Conservation (phyloP, 2,888 invertebrate species). For the Cryptocheilus praepositus region DNA sequence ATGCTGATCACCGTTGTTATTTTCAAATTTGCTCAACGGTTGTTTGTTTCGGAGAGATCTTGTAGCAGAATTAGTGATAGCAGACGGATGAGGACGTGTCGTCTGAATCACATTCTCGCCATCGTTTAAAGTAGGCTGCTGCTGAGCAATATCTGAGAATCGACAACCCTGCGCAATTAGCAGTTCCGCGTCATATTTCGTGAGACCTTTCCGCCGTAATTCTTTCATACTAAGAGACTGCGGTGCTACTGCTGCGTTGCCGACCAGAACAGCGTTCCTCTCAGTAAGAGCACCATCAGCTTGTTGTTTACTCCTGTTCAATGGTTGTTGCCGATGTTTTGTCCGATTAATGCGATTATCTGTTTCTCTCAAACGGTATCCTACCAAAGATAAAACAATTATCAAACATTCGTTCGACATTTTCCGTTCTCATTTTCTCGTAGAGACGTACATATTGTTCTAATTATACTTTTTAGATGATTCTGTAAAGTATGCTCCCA, state of each 20-base stretch:
- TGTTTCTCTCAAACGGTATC: constrained; percentile 94
- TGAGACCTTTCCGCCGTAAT: constrained; percentile 88
- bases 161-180: constrained; percentile 88
- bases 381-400: constrained; percentile 71
- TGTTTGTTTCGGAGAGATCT: constrained; percentile 72
- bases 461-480: background rate
- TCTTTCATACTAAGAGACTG: constrained; percentile 85
- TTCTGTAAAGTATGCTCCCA: background rate
- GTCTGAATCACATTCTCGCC: constrained; percentile 61
- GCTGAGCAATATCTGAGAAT: constrained; percentile 80
- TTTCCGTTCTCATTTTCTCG: no score
- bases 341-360: constrained; percentile 94
- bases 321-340: constrained; percentile 78
- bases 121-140: constrained; percentile 63
- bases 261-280: constrained; percentile 65
- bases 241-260: constrained; percentile 78
- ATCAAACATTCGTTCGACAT: background rate
- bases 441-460: background rate
- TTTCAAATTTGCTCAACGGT: constrained; percentile 61
- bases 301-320: constrained; percentile 65
- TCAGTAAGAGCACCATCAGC: constrained; percentile 67
- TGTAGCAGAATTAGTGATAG: constrained; percentile 61
- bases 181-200: constrained; percentile 92
- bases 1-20: constrained; percentile 39
- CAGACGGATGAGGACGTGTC: constrained; percentile 61